These are phyloP conservation scores for Buathra laborator DNA, from an alignment of 2,888 invertebrate genomes.

Conservation along the genomic window DNA sequence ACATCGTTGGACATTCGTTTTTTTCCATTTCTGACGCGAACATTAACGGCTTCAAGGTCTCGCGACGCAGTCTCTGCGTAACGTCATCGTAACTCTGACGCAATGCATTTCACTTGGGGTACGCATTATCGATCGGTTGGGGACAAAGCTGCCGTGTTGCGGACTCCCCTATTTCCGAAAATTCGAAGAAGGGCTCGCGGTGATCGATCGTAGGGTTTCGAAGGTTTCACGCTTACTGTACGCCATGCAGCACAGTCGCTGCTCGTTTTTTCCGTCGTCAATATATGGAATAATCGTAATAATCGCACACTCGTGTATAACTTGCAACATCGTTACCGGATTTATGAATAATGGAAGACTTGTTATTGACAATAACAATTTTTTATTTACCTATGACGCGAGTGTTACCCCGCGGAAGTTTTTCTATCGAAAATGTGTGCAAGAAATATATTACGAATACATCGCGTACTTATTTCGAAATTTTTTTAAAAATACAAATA, in stretches of 20 bases:
- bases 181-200: neutral
- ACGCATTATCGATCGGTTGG: slow-evolving; percentile 24
- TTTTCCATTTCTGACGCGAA: neutral
- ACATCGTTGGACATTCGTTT: neutral
- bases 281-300: neutral
- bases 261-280: neutral
- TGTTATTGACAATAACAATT: too few species aligned
- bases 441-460: too few species aligned
- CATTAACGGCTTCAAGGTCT: neutral
- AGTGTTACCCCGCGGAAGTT: too few species aligned
- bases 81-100: neutral
- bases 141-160: neutral
- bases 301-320: neutral
- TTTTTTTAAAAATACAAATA: too few species aligned
- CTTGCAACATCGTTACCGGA: too few species aligned
- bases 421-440: too few species aligned
- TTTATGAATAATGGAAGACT: too few species aligned
- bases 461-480: too few species aligned
- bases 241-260: neutral
- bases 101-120: neutral
- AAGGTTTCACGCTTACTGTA: neutral
- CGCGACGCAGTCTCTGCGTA: neutral
- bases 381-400: too few species aligned
- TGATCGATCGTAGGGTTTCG: slow-evolving; percentile 8
- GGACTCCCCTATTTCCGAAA: neutral